Conservation (phyloP, 23 tunicate genomes). For the Clavelina lepadiformis region DNA sequence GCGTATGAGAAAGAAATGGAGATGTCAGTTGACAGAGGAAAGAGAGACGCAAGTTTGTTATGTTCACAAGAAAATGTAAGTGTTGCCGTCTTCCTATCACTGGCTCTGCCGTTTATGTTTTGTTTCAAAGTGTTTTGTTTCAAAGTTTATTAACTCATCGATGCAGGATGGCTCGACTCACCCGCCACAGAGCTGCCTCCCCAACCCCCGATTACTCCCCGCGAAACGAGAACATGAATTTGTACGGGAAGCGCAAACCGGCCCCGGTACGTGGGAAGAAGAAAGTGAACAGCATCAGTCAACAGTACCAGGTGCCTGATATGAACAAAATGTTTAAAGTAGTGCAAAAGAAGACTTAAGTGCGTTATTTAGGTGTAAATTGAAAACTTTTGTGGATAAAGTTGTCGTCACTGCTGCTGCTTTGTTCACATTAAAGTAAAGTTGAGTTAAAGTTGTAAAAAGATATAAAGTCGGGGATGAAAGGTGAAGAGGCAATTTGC, state of each 20-base stretch:
- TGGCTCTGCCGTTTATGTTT: too few relatives aligned
- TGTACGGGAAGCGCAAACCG: slow-evolving; percentile 45
- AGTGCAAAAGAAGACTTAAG: too few relatives aligned
- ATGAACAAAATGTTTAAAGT: neutral
- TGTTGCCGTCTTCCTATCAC: neutral
- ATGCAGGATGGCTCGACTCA: slow-evolving; percentile 27
- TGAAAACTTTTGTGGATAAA: too few relatives aligned
- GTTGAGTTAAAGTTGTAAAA: too few relatives aligned
- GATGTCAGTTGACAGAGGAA: slow-evolving; percentile 9
- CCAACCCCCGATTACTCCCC: neutral
- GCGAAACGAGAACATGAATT: slow-evolving; percentile 1
- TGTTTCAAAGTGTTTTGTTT: too few relatives aligned
- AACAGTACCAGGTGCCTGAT: slow-evolving; percentile 76
- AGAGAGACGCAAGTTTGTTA: slow-evolving; percentile 32
- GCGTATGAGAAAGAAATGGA: too few relatives aligned
- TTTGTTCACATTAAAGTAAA: too few relatives aligned
- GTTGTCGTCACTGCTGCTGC: too few relatives aligned
- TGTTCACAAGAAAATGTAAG: slow-evolving; percentile 58
- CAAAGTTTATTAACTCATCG: too few relatives aligned
- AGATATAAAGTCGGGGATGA: too few relatives aligned
- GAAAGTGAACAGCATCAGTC: slow-evolving; percentile 61
- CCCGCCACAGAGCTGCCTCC: slow-evolving; percentile 11
- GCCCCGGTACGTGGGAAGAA: slow-evolving; percentile 15
- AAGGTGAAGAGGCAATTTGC: too few relatives aligned
- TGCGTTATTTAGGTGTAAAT: too few relatives aligned